These are phyloP conservation scores for Cylindroiulus punctatus DNA, from an alignment of 2,888 invertebrate species.

Conservation along the genomic window DNA sequence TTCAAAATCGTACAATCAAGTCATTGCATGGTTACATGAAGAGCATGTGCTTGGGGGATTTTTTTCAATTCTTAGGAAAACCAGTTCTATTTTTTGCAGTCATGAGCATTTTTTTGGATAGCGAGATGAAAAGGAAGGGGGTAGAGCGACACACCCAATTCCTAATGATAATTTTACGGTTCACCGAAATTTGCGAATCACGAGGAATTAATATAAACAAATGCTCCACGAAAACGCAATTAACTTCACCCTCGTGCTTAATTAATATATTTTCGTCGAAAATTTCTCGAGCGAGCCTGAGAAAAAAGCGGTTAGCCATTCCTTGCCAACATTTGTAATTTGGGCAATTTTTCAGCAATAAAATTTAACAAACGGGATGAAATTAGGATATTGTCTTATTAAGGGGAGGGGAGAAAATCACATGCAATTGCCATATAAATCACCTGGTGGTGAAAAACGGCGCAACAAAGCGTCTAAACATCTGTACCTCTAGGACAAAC, in stretches of 20 bases:
- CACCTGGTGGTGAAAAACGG: background rate
- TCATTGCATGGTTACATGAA: background rate
- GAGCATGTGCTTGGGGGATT: background rate
- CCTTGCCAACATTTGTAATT: background rate
- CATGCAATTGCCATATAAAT: background rate
- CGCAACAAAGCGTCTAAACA: too few relatives aligned
- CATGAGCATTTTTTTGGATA: background rate
- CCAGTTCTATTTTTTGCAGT: background rate
- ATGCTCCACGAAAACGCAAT: background rate
- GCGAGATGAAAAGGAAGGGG: background rate
- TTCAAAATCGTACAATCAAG: conserved; percentile 24
- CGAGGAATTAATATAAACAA: background rate
- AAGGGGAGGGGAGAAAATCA: background rate
- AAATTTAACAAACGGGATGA: background rate
- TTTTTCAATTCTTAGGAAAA: conserved; percentile 1
- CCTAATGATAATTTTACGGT: background rate
- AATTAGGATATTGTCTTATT: background rate
- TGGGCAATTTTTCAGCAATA: background rate
- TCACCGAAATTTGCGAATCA: background rate
- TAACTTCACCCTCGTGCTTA: background rate
- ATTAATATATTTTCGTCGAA: too few relatives aligned
- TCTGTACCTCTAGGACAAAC: background rate
- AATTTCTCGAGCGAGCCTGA: too few relatives aligned
- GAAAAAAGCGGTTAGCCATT: background rate
- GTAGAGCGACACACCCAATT: conserved; percentile 9